Evolutionary conservation across 2,797 vertebrate species (phyloP).

Genomic region (Ctenochaetus hawaiiensis): DNA sequence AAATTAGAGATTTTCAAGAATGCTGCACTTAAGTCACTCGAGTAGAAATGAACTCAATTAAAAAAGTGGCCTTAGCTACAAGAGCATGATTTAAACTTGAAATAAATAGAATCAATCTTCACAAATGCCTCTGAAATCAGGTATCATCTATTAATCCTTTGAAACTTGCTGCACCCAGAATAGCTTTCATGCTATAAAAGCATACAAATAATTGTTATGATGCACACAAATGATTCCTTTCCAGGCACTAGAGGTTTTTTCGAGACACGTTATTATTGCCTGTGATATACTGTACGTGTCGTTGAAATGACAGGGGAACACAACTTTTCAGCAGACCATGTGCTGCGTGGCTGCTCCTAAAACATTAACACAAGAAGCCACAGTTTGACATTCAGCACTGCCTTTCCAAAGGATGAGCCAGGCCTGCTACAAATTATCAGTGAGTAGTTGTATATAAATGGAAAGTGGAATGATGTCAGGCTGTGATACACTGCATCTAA

Average conservation of each 20-base stretch:
- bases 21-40: background rate
- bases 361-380: conserved; percentile 38
- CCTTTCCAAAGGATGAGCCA: conserved; percentile 64
- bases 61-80: background rate
- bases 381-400: conserved; percentile 31
- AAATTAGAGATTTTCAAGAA: too few relatives aligned
- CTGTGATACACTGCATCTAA: conserved; percentile 42
- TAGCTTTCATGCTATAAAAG: conserved; percentile 7
- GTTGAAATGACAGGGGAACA: conserved; percentile 12
- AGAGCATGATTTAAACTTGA: background rate
- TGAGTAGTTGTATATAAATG: conserved; percentile 34
- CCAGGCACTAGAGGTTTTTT: conserved; percentile 24
- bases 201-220: conserved; percentile 21
- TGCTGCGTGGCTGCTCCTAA: conserved; percentile 19
- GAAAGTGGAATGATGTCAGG: conserved; percentile 64
- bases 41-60: background rate
- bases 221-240: conserved; percentile 28
- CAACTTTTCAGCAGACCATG: conserved; percentile 3
- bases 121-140: conserved; percentile 12
- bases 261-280: conserved; percentile 29
- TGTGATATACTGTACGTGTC: conserved; percentile 20
- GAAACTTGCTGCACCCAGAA: background rate
- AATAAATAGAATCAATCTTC: background rate
- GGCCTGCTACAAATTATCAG: conserved; percentile 47
- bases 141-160: conserved; percentile 17